phyloP scores from a whole-genome alignment of 2,113 vertebrate genomes.

The Hipposideros armiger region DNA sequence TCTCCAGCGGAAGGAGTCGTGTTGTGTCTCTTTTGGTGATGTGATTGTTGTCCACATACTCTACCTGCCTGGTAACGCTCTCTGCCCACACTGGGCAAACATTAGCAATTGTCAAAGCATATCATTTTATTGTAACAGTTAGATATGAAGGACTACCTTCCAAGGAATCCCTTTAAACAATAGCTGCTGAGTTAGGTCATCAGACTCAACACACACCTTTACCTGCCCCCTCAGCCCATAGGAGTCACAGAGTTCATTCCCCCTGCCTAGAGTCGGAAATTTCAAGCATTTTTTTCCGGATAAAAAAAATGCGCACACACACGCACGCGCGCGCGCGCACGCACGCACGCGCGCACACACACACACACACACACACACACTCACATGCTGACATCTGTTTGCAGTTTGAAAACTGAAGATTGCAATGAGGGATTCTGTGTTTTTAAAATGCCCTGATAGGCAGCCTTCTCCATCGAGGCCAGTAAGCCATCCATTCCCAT shows the following conservation, averaged over 20 bases:
- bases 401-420: conserved; percentile 8
- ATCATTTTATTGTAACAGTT: neutral
- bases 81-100: neutral
- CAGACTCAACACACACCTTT: neutral
- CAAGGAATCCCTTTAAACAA: neutral
- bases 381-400: neutral
- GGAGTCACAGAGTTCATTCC: neutral
- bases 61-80: neutral
- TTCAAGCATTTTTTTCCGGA: neutral
- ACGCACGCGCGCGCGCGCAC: too few species aligned
- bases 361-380: too few species aligned
- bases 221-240: neutral
- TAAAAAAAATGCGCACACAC: neutral
- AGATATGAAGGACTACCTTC: neutral
- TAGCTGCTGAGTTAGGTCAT: neutral
- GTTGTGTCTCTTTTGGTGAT: neutral
- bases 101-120: neutral
- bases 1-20: neutral
- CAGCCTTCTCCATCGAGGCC: neutral
- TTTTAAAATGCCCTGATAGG: neutral
- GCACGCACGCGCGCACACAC: too few species aligned
- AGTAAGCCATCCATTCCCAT: neutral
- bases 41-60: neutral
- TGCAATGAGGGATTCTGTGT: neutral
- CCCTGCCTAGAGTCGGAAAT: neutral